A percentile compares a stretch with the other conserved stretches of the same genome.
phyloP scores from a whole-genome alignment of 2,888 invertebrate species.

The Drosophila niveifrons region DNA sequence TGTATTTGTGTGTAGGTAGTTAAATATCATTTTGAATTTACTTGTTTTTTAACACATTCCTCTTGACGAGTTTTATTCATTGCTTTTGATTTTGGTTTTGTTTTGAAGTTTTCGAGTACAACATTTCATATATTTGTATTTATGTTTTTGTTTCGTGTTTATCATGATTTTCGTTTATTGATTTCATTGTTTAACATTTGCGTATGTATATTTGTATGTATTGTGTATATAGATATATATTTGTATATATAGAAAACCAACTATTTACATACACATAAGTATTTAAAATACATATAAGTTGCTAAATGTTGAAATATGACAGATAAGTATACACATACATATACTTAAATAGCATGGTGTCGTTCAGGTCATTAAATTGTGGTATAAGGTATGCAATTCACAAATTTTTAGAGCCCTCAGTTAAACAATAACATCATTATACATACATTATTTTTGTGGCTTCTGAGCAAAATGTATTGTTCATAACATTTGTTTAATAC shows the following conservation, averaged over 20 bases:
- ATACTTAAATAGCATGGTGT: slow-evolving; percentile 15
- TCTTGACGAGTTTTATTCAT: slow-evolving; percentile 82
- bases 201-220: slow-evolving; percentile 51
- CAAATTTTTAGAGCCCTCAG: slow-evolving; percentile 39
- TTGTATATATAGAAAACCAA: slow-evolving; percentile 53
- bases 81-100: slow-evolving; percentile 62
- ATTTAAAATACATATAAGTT: slow-evolving; percentile 55
- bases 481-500: slow-evolving; percentile 51
- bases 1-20: slow-evolving; percentile 52
- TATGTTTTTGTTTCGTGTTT: slow-evolving; percentile 15
- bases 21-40: slow-evolving; percentile 62
- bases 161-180: slow-evolving; percentile 36
- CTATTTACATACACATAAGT: slow-evolving; percentile 72
- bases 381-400: slow-evolving; percentile 54
- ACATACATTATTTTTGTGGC: slow-evolving; percentile 30
- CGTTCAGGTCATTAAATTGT: slow-evolving; percentile 61
- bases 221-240: slow-evolving; percentile 42
- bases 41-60: slow-evolving; percentile 78
- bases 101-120: slow-evolving; percentile 41
- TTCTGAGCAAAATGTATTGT: slow-evolving; percentile 50
- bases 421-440: slow-evolving; percentile 45
- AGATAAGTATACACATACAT: slow-evolving; percentile 11
- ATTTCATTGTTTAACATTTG: slow-evolving; percentile 52
- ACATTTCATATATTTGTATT: slow-evolving; percentile 36
- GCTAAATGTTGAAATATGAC: slow-evolving; percentile 35